Evolutionary conservation across 2,797 vertebrate species (phyloP), one percentile per base, ranked within the genome.

Genomic region (Clarias pachynema): DNA sequence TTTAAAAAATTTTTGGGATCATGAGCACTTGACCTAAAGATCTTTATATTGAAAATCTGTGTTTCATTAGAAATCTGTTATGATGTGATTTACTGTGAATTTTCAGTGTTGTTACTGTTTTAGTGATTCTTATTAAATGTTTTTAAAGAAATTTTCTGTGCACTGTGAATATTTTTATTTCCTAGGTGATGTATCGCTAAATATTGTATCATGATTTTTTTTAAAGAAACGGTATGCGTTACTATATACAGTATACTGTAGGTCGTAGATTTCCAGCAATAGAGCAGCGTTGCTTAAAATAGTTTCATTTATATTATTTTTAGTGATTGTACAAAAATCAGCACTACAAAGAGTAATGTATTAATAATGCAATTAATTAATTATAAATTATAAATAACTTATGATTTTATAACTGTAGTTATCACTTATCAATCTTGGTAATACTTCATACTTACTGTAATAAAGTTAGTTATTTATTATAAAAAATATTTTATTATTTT

Each of bases 51-150:
- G 2, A 9, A 20, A 5, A 77, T 59, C 20, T 20, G 59, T 24
- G 18, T 14, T 77, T 77, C 22, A 73, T 26, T 49, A 5, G 40
- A 20, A 4, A 77, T 59, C 18, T 24, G 18, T 14, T 77, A 59
- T 59, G 29, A 56, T 59, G 26, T 57, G 26, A 60, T 62, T 37
- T 24, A 24, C 20, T 78, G 75, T 60, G 20, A 78, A 78, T 24
- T 3, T 60, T 60, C 56, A 78, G 29, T 79, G 7, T 26, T 44
- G 59, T 79, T 79, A 44, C 14, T 0, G 8, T 40, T 63, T 63
- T 26, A 63, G 14, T 79, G 15, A 79, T 65, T 34, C 26, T 44
- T 63, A 44, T 79, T 65, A 79, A 78, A 77, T 40, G 40, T 60
- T 60, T 53, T 53, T 5, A 18, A 57, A 31, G 20, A 24, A 10